Base-by-base conservation (phyloP, 2,888 invertebrate genomes). In the Phalera bucephala region DNA sequence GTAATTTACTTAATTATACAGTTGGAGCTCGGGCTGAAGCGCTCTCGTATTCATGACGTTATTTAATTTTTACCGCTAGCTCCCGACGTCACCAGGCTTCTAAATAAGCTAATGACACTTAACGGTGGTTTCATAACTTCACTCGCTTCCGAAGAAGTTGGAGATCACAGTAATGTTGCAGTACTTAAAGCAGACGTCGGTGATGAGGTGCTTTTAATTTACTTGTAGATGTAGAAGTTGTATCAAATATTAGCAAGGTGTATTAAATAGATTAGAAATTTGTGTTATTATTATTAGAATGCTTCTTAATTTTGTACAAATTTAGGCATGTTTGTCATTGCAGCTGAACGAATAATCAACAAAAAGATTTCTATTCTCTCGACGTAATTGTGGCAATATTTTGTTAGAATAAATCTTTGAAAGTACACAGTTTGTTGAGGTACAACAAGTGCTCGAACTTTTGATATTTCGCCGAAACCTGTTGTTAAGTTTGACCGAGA, bases 1-100 rank as follows among this genome's bases (percentile, higher is more conserved):
- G 64, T 69, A 69, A 73, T 72, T 72, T 72, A 69, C 70, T 73
- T 75, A 74, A 77, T 77, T 74, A 71, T 67, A 69, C 68, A 59
- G 62, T 68, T 49, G 53, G 52, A 45, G 48, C 37, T 40, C 33
- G 47, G 36, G 52, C 46, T 43, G 46, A 45, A 53, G 41, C 50
- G 38, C 41, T 49, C 28, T 27, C 40, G 31, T 20, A 45, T 68
- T 67, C 50, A 55, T 14, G 15, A 33, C 35, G 40, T 48, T 50
- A 52, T 61, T 52, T 49, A 52, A 42, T 64, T 56, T 54, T 44
- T 45, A 36, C 36, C 19, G 21, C 31, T 33, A 36, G 27, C 10
- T 21, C 29, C 27, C 31, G 14, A 14, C 25, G 33, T 22, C 39
- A 20, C 36, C 26, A 22, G 31, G 33, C 36, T 52, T 37, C 30